Conservation (phyloP, 2,888 invertebrate species). For the Drosophila acutilabella region DNA sequence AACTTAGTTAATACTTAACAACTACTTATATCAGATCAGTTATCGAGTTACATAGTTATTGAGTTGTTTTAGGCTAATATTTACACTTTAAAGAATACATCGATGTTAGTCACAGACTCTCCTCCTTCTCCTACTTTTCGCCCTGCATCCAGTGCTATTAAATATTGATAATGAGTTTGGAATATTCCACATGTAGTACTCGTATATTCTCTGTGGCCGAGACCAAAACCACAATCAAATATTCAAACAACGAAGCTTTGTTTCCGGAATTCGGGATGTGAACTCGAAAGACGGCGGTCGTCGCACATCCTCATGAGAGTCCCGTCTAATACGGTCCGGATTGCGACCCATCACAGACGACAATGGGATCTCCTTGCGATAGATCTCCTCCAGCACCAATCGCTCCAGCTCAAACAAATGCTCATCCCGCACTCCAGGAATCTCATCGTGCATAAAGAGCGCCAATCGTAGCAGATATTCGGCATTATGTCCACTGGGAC, state of each 20-base stretch:
- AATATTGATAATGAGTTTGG: conserved; percentile 31
- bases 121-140: conserved; percentile 5
- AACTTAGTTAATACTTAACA: conserved; percentile 36
- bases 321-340: conserved; percentile 83
- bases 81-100: conserved; percentile 67
- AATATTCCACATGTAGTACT: conserved; percentile 22
- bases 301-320: conserved; percentile 85
- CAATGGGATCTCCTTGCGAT: conserved; percentile 77
- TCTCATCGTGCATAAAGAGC: conserved; percentile 91
- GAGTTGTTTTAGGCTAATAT: conserved; percentile 56
- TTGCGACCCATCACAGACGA: conserved; percentile 86
- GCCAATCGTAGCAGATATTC: conserved; percentile 95
- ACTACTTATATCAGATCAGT: conserved; percentile 57
- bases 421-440: conserved; percentile 90
- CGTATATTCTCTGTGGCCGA: conserved; percentile 11
- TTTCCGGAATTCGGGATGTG: conserved; percentile 90
- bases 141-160: conserved; percentile 22
- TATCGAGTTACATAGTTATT: conserved; percentile 32
- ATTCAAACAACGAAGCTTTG: conserved; percentile 91
- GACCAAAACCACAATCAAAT: conserved; percentile 85
- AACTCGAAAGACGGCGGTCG: conserved; percentile 88
- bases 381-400: conserved; percentile 78
- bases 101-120: conserved; percentile 56
- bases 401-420: conserved; percentile 92
- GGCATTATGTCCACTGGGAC: conserved; percentile 94